Evolutionary conservation across 2,888 invertebrate genomes (phyloP).

Genomic region (Melieria picta): DNA sequence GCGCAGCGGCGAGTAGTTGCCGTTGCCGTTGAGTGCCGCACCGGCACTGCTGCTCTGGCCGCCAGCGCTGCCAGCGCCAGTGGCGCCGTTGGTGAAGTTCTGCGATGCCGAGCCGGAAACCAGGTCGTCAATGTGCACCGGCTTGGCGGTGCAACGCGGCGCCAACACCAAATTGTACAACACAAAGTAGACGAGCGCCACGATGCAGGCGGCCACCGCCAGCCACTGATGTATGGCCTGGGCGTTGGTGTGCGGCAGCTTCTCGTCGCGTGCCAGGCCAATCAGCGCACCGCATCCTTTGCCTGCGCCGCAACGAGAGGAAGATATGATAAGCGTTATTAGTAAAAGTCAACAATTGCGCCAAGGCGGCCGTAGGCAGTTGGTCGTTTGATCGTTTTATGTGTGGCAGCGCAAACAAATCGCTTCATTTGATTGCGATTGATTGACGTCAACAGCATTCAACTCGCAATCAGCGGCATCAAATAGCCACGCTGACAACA

Average conservation of each 20-base stretch:
- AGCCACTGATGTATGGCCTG: conserved; percentile 72
- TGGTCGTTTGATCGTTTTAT: too few relatives aligned
- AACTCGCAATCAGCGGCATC: neutral
- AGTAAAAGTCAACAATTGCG: too few relatives aligned
- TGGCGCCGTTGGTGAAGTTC: conserved; percentile 60
- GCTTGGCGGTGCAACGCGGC: conserved; percentile 76
- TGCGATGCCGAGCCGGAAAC: conserved; percentile 67
- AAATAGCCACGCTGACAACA: neutral
- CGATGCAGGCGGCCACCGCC: conserved; percentile 73
- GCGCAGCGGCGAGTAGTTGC: conserved; percentile 80
- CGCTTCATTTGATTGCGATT: too few relatives aligned
- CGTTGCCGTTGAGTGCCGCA: conserved; percentile 66
- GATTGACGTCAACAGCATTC: too few relatives aligned
- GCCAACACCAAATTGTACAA: conserved; percentile 80
- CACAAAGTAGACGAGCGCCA: conserved; percentile 76
- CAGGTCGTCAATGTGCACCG: conserved; percentile 69
- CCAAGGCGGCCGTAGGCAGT: too few relatives aligned
- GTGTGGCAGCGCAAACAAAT: too few relatives aligned
- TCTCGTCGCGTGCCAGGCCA: conserved; percentile 67
- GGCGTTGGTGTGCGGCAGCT: conserved; percentile 48
- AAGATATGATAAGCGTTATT: neutral
- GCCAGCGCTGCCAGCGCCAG: conserved; percentile 46
- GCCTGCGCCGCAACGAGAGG: conserved; percentile 66
- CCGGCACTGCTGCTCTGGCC: conserved; percentile 35
- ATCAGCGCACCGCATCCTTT: conserved; percentile 79